A percentile compares a stretch with the other conserved stretches of the same genome.
Conservation (phyloP, 1,140 invertebrate species). For the Aradophagus sp. region DNA sequence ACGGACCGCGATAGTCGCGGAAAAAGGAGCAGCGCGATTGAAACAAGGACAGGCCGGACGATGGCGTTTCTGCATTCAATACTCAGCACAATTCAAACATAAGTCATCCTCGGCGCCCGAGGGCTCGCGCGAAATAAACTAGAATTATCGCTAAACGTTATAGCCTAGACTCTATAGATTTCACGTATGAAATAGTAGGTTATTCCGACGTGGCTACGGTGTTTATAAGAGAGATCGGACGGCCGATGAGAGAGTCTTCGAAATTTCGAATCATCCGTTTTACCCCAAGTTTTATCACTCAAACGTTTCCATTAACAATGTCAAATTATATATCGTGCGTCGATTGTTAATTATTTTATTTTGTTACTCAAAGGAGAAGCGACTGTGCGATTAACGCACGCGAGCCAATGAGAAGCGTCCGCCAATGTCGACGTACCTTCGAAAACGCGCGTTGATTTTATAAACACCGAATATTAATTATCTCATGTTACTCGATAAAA, state of each 20-base stretch:
- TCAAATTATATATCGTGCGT: too few species aligned
- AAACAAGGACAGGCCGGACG: slow-evolving; percentile 29
- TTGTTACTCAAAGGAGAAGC: too few species aligned
- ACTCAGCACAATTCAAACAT: slow-evolving; percentile 60
- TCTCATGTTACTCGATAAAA: too few species aligned
- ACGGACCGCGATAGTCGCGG: too few species aligned
- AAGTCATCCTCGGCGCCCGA: slow-evolving; percentile 66
- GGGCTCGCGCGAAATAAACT: slow-evolving; percentile 66
- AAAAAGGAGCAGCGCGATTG: slow-evolving; percentile 1
- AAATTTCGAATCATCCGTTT: slow-evolving; percentile 19
- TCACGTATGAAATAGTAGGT: slow-evolving; percentile 75
- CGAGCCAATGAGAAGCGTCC: too few species aligned
- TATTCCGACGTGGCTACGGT: slow-evolving; percentile 61
- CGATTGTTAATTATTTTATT: too few species aligned
- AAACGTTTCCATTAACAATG: too few species aligned
- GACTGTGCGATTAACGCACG: too few species aligned
- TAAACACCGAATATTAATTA: too few species aligned
- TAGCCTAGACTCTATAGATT: slow-evolving; percentile 75
- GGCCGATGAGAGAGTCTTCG: slow-evolving; percentile 35
- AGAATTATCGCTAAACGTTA: slow-evolving; percentile 75
- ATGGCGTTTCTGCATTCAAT: slow-evolving; percentile 46
- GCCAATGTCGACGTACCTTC: too few species aligned
- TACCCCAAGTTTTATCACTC: too few species aligned
- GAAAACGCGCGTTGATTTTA: too few species aligned
- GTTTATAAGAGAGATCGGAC: slow-evolving; percentile 68